Conservation (phyloP, 1,140 invertebrate genomes). For the Ctenoplectra terminalis region DNA sequence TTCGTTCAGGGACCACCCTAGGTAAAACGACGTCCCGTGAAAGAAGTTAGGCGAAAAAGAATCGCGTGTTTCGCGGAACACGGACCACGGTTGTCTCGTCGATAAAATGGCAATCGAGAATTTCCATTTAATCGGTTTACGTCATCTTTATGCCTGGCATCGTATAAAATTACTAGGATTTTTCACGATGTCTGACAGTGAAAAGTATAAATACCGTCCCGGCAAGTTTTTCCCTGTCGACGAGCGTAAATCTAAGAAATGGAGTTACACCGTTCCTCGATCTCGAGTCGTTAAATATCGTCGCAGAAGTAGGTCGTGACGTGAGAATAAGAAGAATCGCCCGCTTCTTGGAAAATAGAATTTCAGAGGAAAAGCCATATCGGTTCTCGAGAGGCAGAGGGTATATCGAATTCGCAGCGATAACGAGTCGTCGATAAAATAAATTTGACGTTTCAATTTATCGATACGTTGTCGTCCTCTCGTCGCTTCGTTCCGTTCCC, state of each 20-base stretch:
- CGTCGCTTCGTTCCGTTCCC: background rate
- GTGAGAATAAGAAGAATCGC: constrained; percentile 46
- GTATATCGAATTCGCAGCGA: constrained; percentile 52
- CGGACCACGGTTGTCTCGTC: too few species aligned
- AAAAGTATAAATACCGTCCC: constrained; percentile 23
- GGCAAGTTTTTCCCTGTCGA: background rate
- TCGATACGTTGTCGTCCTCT: constrained; percentile 41
- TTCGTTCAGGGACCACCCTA: background rate
- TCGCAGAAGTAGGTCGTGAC: constrained; percentile 36
- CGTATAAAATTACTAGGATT: background rate
- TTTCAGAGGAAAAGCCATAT: constrained; percentile 48
- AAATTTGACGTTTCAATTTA: constrained; percentile 71
- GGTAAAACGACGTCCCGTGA: constrained; percentile 10
- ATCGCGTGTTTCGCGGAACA: background rate
- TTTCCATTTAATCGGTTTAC: background rate
- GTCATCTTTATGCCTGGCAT: too few species aligned
- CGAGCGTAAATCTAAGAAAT: constrained; percentile 19
- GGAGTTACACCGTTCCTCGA: constrained; percentile 34
- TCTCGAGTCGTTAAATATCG: constrained; percentile 44
- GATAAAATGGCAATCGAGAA: background rate
- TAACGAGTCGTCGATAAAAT: constrained; percentile 62
- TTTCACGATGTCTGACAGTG: background rate
- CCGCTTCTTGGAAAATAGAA: constrained; percentile 24
- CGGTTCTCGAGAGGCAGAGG: constrained; percentile 26
- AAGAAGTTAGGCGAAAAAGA: background rate